Conservation (phyloP, 1,140 invertebrate species). For the Plectrocnemia conspersa region DNA sequence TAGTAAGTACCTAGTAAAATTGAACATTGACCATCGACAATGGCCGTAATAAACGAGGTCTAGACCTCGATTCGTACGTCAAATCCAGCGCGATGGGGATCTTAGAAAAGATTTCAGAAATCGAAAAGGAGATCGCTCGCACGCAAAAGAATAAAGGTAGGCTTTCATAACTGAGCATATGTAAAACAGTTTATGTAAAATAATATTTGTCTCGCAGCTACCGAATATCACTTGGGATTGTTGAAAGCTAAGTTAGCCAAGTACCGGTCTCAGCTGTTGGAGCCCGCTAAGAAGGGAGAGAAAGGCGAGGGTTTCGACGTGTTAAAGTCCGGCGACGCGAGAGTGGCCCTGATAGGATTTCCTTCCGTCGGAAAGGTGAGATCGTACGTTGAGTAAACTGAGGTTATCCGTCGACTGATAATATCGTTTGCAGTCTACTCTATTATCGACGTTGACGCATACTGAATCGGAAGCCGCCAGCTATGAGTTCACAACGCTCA, state of each 20-base stretch:
- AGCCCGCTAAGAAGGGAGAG: slow-evolving; percentile 91
- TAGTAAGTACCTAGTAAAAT: too few species aligned
- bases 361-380: slow-evolving; percentile 89
- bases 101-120: slow-evolving; percentile 96
- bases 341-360: slow-evolving; percentile 97
- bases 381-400: slow-evolving; percentile 2
- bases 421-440: slow-evolving; percentile 67
- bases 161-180: slow-evolving; percentile 4
- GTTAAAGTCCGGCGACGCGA: slow-evolving; percentile 97
- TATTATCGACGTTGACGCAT: slow-evolving; percentile 88
- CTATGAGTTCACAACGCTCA: slow-evolving; percentile 99
- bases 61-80: too few species aligned
- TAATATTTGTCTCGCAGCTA: slow-evolving; percentile 65
- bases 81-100: slow-evolving; percentile 94
- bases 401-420: too few species aligned
- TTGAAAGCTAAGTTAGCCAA: slow-evolving; percentile 99
- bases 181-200: slow-evolving; percentile 20
- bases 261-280: slow-evolving; percentile 90
- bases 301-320: slow-evolving; percentile 99
- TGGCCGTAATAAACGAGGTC: too few species aligned
- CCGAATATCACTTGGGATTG: slow-evolving; percentile 97
- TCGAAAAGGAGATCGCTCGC: slow-evolving; percentile 94
- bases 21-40: too few species aligned
- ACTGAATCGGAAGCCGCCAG: slow-evolving; percentile 94
- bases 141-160: slow-evolving; percentile 99